Evolutionary conservation across 1,140 invertebrate species (phyloP), one percentile per base, ranked within the genome.

Genomic region (Drosophila saltans): DNA sequence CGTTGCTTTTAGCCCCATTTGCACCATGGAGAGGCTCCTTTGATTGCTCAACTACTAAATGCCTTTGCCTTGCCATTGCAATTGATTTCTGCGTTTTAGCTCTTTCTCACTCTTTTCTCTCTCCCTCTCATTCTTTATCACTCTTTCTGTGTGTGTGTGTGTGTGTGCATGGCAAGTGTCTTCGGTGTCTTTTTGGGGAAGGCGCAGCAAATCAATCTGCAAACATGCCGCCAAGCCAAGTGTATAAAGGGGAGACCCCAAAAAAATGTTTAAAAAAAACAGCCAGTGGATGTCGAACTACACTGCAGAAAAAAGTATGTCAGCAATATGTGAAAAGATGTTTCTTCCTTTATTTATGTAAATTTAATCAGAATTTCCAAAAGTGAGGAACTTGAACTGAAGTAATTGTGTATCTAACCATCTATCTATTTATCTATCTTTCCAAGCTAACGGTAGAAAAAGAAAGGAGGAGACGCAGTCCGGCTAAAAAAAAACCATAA

Each of bases 161-260:
- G 41, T 63, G 59, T 28, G 52, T 61, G 56, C 66, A 43, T 69
- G 81, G 85, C 85, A 90, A 85, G 81, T 86, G 85, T 89, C 81
- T 89, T 52, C 56, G 81, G 79, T 58, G 59, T 73, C 66, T 82
- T 52, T 52, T 52, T 52, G 77, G 80, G 66, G 67, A 73, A 80
- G 81, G 85, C 84, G 78, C 84, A 89, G 78, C 84, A 89, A 89
- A 89, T 89, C 84, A 89, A 89, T 89, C 84, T 89, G 84, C 80
- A 89, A 89, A 89, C 84, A 89, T 81, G 78, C 84, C 84, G 84
- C 77, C 77, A 76, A 76, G 80, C 82, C 81, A 85, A 84, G 74
- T 84, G 81, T 62, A 76, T 52, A 52, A 52, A 52, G 45, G 45
- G 45, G 45, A 70, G 74, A 64, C 45, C 41, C 62, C 43, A 41